Evolutionary conservation across 2,113 vertebrate genomes (phyloP).

Genomic region (Rousettus leschenaultii): DNA sequence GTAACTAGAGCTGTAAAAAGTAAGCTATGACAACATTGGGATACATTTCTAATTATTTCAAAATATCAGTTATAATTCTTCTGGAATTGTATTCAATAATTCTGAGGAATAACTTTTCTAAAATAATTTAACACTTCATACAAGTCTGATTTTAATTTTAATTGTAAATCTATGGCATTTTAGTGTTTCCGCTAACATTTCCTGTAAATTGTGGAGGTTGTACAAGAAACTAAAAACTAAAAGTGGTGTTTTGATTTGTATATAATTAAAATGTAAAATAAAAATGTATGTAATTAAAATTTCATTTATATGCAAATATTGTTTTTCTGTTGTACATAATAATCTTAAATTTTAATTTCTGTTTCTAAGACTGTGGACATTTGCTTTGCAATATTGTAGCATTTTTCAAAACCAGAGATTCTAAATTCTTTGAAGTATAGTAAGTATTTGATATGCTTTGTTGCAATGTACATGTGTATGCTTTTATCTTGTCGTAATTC

Average conservation of each 20-base stretch:
- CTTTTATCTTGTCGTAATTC: neutral
- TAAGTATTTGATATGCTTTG: neutral
- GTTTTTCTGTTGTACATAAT: neutral
- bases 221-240: constrained; percentile 35
- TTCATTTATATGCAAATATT: neutral
- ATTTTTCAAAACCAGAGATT: constrained; percentile 5
- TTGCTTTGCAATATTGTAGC: neutral
- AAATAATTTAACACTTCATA: neutral
- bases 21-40: neutral
- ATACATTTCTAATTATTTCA: neutral
- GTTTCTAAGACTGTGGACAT: neutral
- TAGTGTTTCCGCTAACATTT: constrained; percentile 21
- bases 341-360: neutral
- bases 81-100: neutral
- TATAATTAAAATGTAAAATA: constrained; percentile 21
- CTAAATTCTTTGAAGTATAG: neutral
- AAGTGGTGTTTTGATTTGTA: constrained; percentile 4
- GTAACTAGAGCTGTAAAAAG: neutral
- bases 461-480: neutral
- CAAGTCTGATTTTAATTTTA: constrained; percentile 43
- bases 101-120: neutral
- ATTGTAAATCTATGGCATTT: constrained; percentile 35
- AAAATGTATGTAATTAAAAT: constrained; percentile 33
- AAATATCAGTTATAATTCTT: neutral
- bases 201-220: neutral